Evolutionary conservation across 2,888 invertebrate genomes (phyloP), one percentile per base, ranked within the genome.

Genomic region (Pristionchus entomophagus): DNA sequence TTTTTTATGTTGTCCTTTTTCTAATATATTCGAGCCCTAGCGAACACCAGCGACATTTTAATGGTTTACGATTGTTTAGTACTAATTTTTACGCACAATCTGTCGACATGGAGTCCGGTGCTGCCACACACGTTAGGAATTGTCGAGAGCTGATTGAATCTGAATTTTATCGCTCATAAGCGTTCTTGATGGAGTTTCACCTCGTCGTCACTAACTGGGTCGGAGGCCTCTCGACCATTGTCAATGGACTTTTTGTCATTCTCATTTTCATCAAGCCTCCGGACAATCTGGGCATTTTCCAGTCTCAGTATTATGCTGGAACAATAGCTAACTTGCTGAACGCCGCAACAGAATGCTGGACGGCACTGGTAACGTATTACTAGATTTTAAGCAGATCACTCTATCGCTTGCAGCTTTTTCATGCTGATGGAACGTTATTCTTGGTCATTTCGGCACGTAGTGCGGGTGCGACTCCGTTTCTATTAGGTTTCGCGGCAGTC

Each of bases 141-240:
- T n/a, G n/a, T n/a, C 14, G 6, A 10, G 45, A 45, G 14, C 14
- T 14, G 45, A 45, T 45, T 45, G 45, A 10, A 45, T 45, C n/a
- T 96, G 45, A 22, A 65, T 22, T 35, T 2, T n/a, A n/a, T n/a
- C n/a, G n/a, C 10, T 19, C 12, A 4, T 32, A 3, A 19, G 6
- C 22, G 12, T 29, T 17, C 10, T 6, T 8, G 32, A 35, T 65
- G 65, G 65, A 65, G 3, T 65, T 65, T 8, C 65, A 65, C 22
- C 65, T 65, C 19, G 19, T 35, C 17, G 32, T 65, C 32, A 65
- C 65, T 19, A 65, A 65, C 65, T 65, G 19, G 2, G 35, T 65
- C 2, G 65, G 65, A 17, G 32, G 65, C 19, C 6, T 35, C 3
- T 65, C 65, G 6, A 65, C 65, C 22, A 4, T 65, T 2, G 35